phyloP scores from a whole-genome alignment of 2,888 invertebrate species.

The Eumerus sabulonum region DNA sequence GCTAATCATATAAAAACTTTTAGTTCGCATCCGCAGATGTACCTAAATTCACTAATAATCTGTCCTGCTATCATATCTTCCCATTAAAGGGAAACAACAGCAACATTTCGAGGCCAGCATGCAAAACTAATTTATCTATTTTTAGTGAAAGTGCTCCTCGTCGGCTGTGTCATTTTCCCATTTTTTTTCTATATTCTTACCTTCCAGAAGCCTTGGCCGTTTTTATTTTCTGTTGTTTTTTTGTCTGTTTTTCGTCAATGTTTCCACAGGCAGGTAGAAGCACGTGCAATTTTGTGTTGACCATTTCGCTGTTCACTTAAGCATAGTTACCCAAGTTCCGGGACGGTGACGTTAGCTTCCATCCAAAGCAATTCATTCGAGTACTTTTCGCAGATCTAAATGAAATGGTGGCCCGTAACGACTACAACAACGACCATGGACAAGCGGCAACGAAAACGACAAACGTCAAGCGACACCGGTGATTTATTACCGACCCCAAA shows the following conservation, averaged over 20 bases:
- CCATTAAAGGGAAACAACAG: constrained; percentile 22
- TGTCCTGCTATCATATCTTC: constrained; percentile 13
- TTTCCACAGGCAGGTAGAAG: constrained; percentile 13
- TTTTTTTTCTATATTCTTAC: constrained; percentile 28
- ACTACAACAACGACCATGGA: constrained; percentile 4
- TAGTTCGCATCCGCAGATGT: too few species aligned
- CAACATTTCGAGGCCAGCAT: constrained; percentile 37
- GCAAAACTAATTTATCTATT: constrained; percentile 62
- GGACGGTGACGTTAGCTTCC: constrained; percentile 30
- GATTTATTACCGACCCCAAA: constrained; percentile 67
- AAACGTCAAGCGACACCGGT: constrained; percentile 45
- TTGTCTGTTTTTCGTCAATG: too few species aligned
- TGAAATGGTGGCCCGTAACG: constrained; percentile 26
- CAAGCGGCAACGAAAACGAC: constrained; percentile 17
- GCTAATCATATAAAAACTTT: too few species aligned
- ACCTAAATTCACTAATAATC: too few species aligned
- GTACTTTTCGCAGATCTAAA: constrained; percentile 32
- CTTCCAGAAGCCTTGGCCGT: constrained; percentile 18
- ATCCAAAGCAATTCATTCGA: constrained; percentile 9
- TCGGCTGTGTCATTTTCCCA: constrained; percentile 28
- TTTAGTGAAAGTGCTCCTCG: constrained; percentile 46
- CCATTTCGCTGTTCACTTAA: constrained; percentile 64
- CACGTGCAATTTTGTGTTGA: constrained; percentile 46
- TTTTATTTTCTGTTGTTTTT: constrained; percentile 7
- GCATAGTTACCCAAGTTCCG: constrained; percentile 58